Percentiles rank a stretch among this genome's conserved stretches.
phyloP scores from a whole-genome alignment of 2,113 vertebrate species.

The Nerophis lumbriciformis region DNA sequence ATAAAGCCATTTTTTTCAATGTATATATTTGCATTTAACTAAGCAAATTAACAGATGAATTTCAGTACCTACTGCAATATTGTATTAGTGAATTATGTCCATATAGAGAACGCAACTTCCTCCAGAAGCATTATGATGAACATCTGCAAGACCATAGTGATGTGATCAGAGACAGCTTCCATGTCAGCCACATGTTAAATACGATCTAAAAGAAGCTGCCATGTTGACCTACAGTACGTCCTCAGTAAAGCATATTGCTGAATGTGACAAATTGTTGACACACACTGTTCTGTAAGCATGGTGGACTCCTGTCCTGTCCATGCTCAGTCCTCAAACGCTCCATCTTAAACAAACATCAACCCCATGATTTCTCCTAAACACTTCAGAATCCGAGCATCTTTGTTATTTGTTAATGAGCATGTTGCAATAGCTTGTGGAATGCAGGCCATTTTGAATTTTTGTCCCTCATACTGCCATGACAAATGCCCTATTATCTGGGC shows the following conservation, averaged over 20 bases:
- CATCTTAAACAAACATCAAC: background rate
- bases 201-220: background rate
- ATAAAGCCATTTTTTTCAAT: no score
- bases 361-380: constrained; percentile 8
- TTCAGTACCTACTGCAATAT: no score
- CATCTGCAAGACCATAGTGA: no score
- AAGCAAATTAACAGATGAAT: no score
- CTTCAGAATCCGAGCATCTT: constrained; percentile 8
- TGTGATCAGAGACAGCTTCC: no score
- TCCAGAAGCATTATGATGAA: no score
- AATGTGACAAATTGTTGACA: background rate
- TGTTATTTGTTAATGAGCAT: background rate
- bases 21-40: no score
- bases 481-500: constrained; percentile 45
- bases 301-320: background rate
- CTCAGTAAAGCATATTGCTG: background rate
- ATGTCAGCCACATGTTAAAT: no score
- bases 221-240: background rate
- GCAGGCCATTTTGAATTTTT: constrained; percentile 8
- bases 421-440: constrained; percentile 5
- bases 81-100: no score
- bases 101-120: no score
- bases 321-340: background rate
- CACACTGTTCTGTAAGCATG: no score
- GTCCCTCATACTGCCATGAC: constrained; percentile 23